A percentile compares a stretch with the other conserved stretches of the same genome.
phyloP scores from a whole-genome alignment of 2,113 vertebrate species.

The Chloebia gouldiae region DNA sequence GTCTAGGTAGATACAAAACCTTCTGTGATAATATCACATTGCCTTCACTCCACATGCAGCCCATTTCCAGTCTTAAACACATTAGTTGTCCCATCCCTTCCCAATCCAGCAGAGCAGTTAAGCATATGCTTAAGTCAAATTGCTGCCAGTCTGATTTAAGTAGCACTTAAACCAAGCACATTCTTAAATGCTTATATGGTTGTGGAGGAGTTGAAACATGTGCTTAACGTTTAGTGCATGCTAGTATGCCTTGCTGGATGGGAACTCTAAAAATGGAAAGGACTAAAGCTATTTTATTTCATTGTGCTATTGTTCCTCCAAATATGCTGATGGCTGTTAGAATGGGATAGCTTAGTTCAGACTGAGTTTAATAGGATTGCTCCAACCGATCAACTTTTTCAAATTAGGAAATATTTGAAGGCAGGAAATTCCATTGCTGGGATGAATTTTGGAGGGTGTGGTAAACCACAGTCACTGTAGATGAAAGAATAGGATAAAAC shows the following conservation, averaged over 20 bases:
- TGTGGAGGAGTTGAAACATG: not conserved
- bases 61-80: not conserved
- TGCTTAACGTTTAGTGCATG: not conserved
- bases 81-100: not conserved
- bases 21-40: not conserved
- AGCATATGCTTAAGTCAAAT: conserved; percentile 7
- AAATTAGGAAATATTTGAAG: not conserved
- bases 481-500: not conserved
- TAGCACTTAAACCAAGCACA: not conserved
- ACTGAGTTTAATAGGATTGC: not conserved
- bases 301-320: not conserved
- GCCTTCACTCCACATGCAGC: not conserved
- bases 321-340: not conserved
- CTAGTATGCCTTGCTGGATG: not conserved
- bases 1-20: not conserved
- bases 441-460: not conserved
- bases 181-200: not conserved
- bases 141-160: conserved; percentile 27
- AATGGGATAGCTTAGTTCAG: not conserved
- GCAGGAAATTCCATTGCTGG: not conserved
- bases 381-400: not conserved
- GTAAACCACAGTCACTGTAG: not conserved
- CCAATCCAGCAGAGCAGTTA: not conserved
- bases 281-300: not conserved
- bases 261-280: not conserved